Evolutionary conservation across 2,888 invertebrate species (phyloP).

Genomic region (Frankliniella fusca): DNA sequence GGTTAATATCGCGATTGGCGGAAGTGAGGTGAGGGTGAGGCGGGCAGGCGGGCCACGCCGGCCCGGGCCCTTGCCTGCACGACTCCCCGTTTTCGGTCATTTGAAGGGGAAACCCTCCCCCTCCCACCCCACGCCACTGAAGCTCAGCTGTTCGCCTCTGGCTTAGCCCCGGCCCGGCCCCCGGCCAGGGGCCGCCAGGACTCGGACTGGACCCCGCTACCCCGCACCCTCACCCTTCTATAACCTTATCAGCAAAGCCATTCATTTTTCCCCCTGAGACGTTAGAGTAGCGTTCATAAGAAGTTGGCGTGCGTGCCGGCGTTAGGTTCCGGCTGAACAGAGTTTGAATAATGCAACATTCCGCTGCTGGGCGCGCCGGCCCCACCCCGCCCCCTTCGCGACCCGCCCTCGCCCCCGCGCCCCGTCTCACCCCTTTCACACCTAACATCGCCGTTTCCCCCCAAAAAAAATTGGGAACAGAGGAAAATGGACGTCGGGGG

Average conservation of each 20-base stretch:
- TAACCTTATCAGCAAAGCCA: conserved; percentile 12
- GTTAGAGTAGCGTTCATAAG: conserved; percentile 3
- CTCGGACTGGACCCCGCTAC: not conserved
- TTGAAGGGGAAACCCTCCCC: not conserved
- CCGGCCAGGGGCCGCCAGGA: not conserved
- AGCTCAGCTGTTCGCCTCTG: not conserved
- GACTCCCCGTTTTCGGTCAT: not conserved
- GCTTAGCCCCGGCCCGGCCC: not conserved
- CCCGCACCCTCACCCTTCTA: not conserved
- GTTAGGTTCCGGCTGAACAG: not conserved
- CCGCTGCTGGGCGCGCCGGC: not conserved
- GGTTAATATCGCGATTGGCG: no score
- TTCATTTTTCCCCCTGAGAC: not conserved
- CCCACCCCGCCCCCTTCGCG: not conserved
- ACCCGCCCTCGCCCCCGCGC: not conserved
- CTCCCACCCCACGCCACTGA: not conserved
- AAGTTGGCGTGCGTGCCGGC: conserved; percentile 17
- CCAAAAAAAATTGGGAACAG: not conserved
- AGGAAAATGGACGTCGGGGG: not conserved
- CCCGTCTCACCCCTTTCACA: not conserved
- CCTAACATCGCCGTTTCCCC: not conserved
- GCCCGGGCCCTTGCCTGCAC: no score
- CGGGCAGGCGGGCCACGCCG: no score
- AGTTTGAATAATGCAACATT: conserved; percentile 10
- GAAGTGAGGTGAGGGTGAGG: no score